A percentile compares a stretch with the other conserved stretches of the same genome.
Conservation (phyloP, 2,797 vertebrate species). For the Intellagama lesueurii region DNA sequence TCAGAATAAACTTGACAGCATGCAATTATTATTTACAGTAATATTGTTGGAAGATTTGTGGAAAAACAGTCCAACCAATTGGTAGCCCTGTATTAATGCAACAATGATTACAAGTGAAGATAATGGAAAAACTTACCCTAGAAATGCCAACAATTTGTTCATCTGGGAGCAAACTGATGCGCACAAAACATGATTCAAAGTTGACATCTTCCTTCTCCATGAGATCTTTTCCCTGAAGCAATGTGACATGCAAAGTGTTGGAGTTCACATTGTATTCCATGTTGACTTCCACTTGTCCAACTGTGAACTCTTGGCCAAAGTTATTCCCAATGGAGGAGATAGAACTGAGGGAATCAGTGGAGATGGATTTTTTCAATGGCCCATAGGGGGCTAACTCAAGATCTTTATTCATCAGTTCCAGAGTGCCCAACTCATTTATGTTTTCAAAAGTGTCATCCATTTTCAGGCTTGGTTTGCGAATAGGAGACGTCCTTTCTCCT, state of each 20-base stretch:
- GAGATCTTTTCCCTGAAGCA: conserved; percentile 97
- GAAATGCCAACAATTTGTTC: conserved; percentile 92
- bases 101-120: background rate
- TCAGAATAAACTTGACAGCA: too few species aligned
- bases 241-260: conserved; percentile 83
- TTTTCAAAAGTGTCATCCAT: conserved; percentile 88
- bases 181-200: conserved; percentile 94
- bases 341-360: conserved; percentile 93
- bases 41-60: background rate
- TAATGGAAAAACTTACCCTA: conserved; percentile 80
- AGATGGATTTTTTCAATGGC: conserved; percentile 90
- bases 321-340: conserved; percentile 96
- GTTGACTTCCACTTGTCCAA: conserved; percentile 94
- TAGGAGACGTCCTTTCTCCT: conserved; percentile 59
- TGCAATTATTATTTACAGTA: too few species aligned
- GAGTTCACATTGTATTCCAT: conserved; percentile 85
- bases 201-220: conserved; percentile 92
- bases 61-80: background rate
- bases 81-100: background rate
- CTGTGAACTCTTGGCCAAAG: conserved; percentile 93
- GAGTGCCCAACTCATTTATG: conserved; percentile 89
- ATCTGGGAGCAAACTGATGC: conserved; percentile 89
- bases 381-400: conserved; percentile 83
- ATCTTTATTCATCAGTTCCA: conserved; percentile 91
- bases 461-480: conserved; percentile 88